Base-by-base conservation (phyloP, 53 echinoderm and acorn worm species). In the Henricia sp. region DNA sequence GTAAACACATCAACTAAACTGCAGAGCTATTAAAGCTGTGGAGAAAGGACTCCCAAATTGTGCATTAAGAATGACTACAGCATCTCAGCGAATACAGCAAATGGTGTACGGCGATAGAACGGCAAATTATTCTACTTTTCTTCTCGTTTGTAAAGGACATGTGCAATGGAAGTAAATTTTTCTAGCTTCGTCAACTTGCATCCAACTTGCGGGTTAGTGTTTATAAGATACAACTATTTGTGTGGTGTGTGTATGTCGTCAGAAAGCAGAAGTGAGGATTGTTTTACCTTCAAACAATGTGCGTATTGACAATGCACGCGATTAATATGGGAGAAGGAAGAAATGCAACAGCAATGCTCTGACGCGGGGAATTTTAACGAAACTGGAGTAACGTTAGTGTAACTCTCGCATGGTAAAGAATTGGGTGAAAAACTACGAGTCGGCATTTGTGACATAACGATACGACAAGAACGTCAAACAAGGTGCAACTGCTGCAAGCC, bases 111-210 rank as follows among this genome's bases (percentile, higher is more conserved):
- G 26, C 24, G 26, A 54, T 32, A 0, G 32, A 50, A 33, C 6
- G 28, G 50, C 17, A 16, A 25, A 50, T 50, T 30, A 16, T 11
- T 52, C 10, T 51, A 1, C 5, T 30, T 12, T 16, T 59, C 28
- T 43, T 70, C 9, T 72, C 17, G 25, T 40, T 30, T 77, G 32
- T 68, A 9, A 30, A 28, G 77, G 59, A 80, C 28, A 80, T 80
- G 80, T 80, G 80, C 80, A 80, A 80, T 80, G 62, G 64, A 76
- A 41, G 36, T 40, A 77, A 48, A 80, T 80, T 64, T 80, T 80
- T 80, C 80, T 80, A 80, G 11, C 44, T 32, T 63, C 28, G 40
- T 29, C 62, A 44, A n/a, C 64, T 32, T 42, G 39, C 48, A 63
- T 41, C 38, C 50, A 37, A 27, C 38, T 41, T 80, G 80, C 80